A percentile compares a stretch with the other conserved stretches of the same genome.
Evolutionary conservation across 2,888 invertebrate genomes (phyloP).

Genomic region (Cryptus viduatorius): DNA sequence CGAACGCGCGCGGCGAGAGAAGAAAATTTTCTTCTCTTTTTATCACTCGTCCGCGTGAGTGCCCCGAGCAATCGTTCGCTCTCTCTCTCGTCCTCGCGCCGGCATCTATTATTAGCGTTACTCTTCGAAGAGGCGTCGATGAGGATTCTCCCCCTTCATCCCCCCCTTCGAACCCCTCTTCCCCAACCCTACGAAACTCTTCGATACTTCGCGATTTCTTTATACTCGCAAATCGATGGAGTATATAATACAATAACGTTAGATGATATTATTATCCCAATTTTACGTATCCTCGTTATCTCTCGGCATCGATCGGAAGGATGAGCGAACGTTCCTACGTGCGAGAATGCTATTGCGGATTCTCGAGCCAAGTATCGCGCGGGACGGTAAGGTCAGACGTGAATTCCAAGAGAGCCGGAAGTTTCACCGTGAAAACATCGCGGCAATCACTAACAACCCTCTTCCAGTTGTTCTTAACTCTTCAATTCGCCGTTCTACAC

Average conservation of each 20-base stretch:
- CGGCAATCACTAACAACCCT: not conserved
- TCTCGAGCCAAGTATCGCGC: not conserved
- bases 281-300: slow-evolving; percentile 20
- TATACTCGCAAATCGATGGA: not conserved
- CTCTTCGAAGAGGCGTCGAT: slow-evolving; percentile 69
- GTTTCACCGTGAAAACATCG: slow-evolving; percentile 1
- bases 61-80: slow-evolving; percentile 75
- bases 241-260: not conserved
- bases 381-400: slow-evolving; percentile 14
- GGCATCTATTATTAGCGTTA: slow-evolving; percentile 77
- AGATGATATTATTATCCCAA: not conserved
- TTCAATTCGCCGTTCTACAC: not conserved
- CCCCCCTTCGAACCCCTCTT: slow-evolving; percentile 24
- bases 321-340: slow-evolving; percentile 3
- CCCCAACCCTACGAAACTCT: slow-evolving; percentile 22
- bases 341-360: slow-evolving; percentile 15
- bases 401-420: slow-evolving; percentile 41
- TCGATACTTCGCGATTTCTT: slow-evolving; percentile 37
- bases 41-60: slow-evolving; percentile 31
- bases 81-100: slow-evolving; percentile 70
- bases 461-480: not conserved
- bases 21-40: slow-evolving; percentile 44
- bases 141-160: slow-evolving; percentile 47
- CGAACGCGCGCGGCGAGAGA: not conserved
- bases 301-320: not conserved